Base-by-base conservation (phyloP, 1,140 invertebrate species). In the Lepidurus arcticus region DNA sequence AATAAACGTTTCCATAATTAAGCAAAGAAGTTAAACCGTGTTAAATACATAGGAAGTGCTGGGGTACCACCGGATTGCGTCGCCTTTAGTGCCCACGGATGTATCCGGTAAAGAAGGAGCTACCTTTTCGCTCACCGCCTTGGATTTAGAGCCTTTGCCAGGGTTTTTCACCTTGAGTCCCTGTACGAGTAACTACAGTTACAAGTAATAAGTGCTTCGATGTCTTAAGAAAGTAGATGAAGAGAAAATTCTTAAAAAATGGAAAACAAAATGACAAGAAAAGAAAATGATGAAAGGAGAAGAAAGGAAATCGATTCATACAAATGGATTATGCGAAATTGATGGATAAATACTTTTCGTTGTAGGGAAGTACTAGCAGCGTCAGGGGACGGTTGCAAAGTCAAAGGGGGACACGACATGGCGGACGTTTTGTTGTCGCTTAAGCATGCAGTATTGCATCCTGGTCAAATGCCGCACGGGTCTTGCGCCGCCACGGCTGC, bases 401-500 rank as follows among this genome's bases (percentile, higher is more conserved):
- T 65, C 53, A 73, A 42, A 44, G 79, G 79, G 11, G 86, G 87
- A 21, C 88, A 90, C 83, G 89, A 92, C 80, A 91, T 94, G 77
- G 93, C 93, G 1, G 93, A 95, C 82, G 93, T 94, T 26, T 87
- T 95, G 42, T 86, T 95, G 78, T 94, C 93, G 0, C 84, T 95
- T 79, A 95, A 95, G 85, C 93, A 95, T 83, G 92, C 93, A 0
- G 92, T 95, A 11, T 92, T 94, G 11, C 92, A 94, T 85, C 92
- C 92, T 9, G 90, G 89, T 80, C 88, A 86, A 83, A 85, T 80
- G 84, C 24, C 83, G 84, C 76, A 79, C 84, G 73, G 26, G 75
- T 80, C 45, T 76, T 65, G 53, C 21, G 16, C 53, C 1, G 21
- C 53, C 6, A n/a, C 53, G 6, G 13, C 13, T 65, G 16, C 16